These are phyloP conservation scores for Latrodectus geometricus DNA, from an alignment of 1,140 invertebrate genomes.

Conservation along the genomic window DNA sequence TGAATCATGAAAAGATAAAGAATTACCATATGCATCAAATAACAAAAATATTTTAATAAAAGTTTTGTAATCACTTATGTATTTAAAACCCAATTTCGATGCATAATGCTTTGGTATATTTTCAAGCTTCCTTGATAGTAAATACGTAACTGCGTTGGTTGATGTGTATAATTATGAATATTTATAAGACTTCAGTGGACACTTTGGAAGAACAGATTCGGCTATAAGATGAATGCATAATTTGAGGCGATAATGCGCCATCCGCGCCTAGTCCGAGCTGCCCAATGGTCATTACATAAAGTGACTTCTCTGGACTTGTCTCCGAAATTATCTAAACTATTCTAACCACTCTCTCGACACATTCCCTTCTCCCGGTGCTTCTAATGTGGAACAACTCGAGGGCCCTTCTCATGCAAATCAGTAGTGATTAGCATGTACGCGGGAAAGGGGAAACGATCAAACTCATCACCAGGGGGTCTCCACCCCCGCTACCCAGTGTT, in stretches of 20 bases:
- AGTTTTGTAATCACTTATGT: no score
- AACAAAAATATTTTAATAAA: no score
- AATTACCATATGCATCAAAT: no score
- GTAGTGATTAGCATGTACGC: constrained; percentile 58
- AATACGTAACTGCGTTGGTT: background rate
- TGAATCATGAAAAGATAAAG: no score
- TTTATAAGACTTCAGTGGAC: no score
- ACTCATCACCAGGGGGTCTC: constrained; percentile 48
- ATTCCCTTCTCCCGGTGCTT: background rate
- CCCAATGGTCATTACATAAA: background rate
- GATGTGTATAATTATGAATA: no score
- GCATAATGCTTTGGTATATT: no score
- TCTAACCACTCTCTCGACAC: background rate
- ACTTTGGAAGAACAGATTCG: no score
- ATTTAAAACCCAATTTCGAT: no score
- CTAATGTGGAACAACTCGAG: constrained; percentile 66
- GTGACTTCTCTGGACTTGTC: background rate
- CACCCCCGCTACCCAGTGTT: constrained; percentile 12
- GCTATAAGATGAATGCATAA: no score
- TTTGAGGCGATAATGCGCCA: background rate
- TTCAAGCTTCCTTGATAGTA: no score
- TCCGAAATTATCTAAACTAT: background rate
- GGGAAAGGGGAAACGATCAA: constrained; percentile 54
- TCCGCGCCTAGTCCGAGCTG: background rate
- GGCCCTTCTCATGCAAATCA: constrained; percentile 77